These are phyloP conservation scores for Amphiprion clarkii DNA, from an alignment of 2,797 vertebrate genomes.

Conservation along the genomic window DNA sequence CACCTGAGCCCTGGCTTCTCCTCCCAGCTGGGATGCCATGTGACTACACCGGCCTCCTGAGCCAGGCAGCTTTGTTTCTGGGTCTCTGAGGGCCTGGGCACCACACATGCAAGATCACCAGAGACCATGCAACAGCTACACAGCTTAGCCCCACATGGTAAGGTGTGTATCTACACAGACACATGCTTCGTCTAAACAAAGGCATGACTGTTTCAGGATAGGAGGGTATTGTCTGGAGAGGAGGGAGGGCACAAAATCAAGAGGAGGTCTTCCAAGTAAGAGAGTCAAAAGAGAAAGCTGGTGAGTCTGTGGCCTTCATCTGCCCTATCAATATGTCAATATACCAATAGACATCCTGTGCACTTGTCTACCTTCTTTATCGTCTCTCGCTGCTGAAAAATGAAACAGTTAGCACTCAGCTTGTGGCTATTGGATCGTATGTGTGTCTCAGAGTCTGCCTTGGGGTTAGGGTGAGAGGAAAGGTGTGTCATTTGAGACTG, in stretches of 20 bases:
- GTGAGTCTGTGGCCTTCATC: conserved; percentile 39
- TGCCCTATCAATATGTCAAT: conserved; percentile 42
- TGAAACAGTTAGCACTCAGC: not conserved
- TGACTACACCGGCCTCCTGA: conserved; percentile 61
- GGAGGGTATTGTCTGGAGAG: conserved; percentile 44
- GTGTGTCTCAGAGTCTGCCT: not conserved
- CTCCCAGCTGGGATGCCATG: conserved; percentile 76
- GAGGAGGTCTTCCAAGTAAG: not conserved
- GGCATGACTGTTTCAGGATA: conserved; percentile 39
- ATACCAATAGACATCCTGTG: conserved; percentile 34
- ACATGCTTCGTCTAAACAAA: conserved; percentile 28
- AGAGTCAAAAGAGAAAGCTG: conserved; percentile 12
- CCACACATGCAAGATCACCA: conserved; percentile 64
- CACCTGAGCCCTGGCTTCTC: conserved; percentile 80
- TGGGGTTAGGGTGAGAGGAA: conserved; percentile 38
- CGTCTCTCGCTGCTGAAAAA: conserved; percentile 1
- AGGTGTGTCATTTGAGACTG: conserved; percentile 70
- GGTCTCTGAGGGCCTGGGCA: conserved; percentile 69
- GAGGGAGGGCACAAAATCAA: conserved; percentile 44
- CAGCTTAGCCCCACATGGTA: conserved; percentile 33
- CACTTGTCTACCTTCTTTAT: conserved; percentile 29
- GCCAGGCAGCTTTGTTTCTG: conserved; percentile 60
- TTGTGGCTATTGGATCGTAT: conserved; percentile 11
- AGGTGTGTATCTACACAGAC: conserved; percentile 30
- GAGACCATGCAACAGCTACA: conserved; percentile 45